Evolutionary conservation across 2,888 invertebrate genomes (phyloP).

Genomic region (Platypus cylindrus): DNA sequence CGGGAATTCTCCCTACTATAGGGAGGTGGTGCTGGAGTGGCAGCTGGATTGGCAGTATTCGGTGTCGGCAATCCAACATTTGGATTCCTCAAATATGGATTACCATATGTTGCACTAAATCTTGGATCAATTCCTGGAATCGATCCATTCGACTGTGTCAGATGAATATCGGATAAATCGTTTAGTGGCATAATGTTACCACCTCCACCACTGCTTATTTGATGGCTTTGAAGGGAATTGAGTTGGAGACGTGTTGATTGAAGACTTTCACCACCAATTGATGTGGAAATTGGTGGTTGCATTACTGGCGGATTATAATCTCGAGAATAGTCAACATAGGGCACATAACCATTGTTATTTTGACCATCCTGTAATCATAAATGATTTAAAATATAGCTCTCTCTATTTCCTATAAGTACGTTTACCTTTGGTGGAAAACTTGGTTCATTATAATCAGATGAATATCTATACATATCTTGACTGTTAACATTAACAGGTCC

Average conservation of each 20-base stretch:
- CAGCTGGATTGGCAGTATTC: slow-evolving; percentile 59
- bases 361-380: slow-evolving; percentile 52
- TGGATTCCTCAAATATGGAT: slow-evolving; percentile 58
- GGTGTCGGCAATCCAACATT: slow-evolving; percentile 47
- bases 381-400: too few relatives aligned
- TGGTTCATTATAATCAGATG: slow-evolving; percentile 67
- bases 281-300: slow-evolving; percentile 44
- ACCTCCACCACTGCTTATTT: slow-evolving; percentile 24
- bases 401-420: slow-evolving; percentile 3
- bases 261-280: slow-evolving; percentile 31
- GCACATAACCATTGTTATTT: slow-evolving; percentile 74
- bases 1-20: slow-evolving; percentile 39
- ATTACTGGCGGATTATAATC: slow-evolving; percentile 78
- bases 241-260: slow-evolving; percentile 36
- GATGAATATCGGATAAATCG: slow-evolving; percentile 31
- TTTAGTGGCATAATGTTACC: slow-evolving; percentile 28
- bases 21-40: slow-evolving; percentile 70
- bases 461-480: slow-evolving; percentile 57
- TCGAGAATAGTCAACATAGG: slow-evolving; percentile 77
- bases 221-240: slow-evolving; percentile 32
- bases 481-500: slow-evolving; percentile 63
- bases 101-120: slow-evolving; percentile 81
- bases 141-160: slow-evolving; percentile 31
- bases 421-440: slow-evolving; percentile 59
- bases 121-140: slow-evolving; percentile 57